phyloP scores from a whole-genome alignment of 2,888 invertebrate genomes.

The Prenolepis imparis region DNA sequence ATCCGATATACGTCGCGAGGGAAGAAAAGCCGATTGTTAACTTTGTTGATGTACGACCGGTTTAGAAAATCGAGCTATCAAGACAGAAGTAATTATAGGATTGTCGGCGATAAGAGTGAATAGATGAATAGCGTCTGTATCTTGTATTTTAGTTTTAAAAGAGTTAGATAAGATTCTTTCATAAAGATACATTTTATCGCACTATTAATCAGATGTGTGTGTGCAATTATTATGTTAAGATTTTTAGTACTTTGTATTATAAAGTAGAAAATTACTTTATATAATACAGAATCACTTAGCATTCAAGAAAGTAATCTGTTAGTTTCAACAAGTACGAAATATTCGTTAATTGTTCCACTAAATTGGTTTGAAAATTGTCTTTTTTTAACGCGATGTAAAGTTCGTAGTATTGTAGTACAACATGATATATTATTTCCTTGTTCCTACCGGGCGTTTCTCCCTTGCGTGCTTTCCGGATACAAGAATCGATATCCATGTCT shows the following conservation, averaged over 20 bases:
- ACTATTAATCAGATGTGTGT: neutral
- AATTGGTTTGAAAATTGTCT: neutral
- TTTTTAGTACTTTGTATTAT: neutral
- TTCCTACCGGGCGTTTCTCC: neutral
- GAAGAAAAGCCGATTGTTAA: slow-evolving; percentile 71
- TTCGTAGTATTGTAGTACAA: neutral
- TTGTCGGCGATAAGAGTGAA: slow-evolving; percentile 5
- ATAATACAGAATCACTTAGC: neutral
- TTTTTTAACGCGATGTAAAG: neutral
- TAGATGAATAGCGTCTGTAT: neutral
- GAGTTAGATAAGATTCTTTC: neutral
- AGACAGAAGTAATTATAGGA: slow-evolving; percentile 23
- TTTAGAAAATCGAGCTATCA: slow-evolving; percentile 38
- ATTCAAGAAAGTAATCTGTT: neutral
- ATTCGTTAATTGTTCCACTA: neutral
- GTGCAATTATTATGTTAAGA: neutral
- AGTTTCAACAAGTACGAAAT: neutral
- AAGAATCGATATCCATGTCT: slow-evolving; percentile 44
- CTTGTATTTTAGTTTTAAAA: neutral
- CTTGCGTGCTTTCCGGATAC: slow-evolving; percentile 21
- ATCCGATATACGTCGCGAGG: slow-evolving; percentile 51
- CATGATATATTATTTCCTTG: slow-evolving; percentile 32
- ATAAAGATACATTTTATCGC: neutral
- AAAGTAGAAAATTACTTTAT: neutral
- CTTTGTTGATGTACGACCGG: slow-evolving; percentile 60